Evolutionary conservation across 2,113 vertebrate genomes (phyloP), one percentile per base, ranked within the genome.

Genomic region (Mastomys natalensis): DNA sequence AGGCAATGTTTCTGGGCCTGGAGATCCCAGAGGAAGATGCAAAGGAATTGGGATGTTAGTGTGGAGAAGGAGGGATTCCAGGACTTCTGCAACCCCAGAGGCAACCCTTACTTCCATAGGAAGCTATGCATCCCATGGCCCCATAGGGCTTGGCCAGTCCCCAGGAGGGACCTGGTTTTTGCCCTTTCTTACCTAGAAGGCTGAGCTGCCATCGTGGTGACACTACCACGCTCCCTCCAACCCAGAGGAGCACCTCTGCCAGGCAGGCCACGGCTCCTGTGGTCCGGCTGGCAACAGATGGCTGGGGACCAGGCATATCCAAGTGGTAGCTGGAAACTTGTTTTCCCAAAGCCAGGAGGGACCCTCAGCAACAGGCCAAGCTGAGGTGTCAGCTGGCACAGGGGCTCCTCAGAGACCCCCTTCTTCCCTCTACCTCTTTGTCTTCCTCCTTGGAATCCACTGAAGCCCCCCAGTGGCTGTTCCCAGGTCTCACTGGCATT

Each of bases 161-260:
- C 29, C 85, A 19, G 58, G 24, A 31, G 1, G 6, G 91, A 55
- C 51, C 40, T 11, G 1, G 1, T 16, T 16, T 3, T 3, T 76
- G 84, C 66, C 73, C 82, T 53, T n/a, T 78, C 99, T 99, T 99
- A 99, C 99, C 99, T 97, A 99, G 97, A 40, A 98, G 99, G 53
- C 99, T 99, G 0, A 99, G 98, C 95, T 98, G 99, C 99, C 99
- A 99, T 40, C 95, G 97, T 0, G 99, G 99, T 17, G 98, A 98
- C 5, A 99, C 96, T 2, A 98, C 98, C 37, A 99, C 98, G 26
- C 98, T 99, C 90, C 98, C 98, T 19, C 98, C 98, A n/a, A 99
- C 98, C 99, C 99, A 99, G 98, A 99, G 99, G 94, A 99, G 98
- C 8, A 98, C 99, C 82, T 99, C 99, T 0, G 99, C 98, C 97